Evolutionary conservation across 2,797 vertebrate genomes (phyloP), one percentile per base, ranked within the genome.

Genomic region (Perdix hodgsoniae): DNA sequence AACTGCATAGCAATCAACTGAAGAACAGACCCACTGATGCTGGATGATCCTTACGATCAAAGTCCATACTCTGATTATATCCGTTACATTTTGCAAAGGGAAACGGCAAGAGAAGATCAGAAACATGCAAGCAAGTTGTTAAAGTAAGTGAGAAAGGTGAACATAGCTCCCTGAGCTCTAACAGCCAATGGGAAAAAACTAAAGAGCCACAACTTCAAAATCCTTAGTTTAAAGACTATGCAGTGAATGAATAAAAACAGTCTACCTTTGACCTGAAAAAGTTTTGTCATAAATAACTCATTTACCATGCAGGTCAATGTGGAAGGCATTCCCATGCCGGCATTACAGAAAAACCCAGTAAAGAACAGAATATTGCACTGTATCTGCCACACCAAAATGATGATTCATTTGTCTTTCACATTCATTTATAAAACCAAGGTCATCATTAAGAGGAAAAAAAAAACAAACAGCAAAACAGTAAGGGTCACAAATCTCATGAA

Each of bases 371-470:
- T 24, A 70, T 11, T 59, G 17, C 16, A 0, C 42, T 76, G n/a
- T n/a, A 35, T 35, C 39, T 71, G 18, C 57, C 52, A 73, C 31
- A 1, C 4, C 44, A 85, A 86, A 90, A 90, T n/a, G 23, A 74
- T 71, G 78, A 88, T 71, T 88, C 44, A 76, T 74, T 69, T 65
- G 33, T 90, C 91, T 94, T 59, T 75, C n/a, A 31, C 37, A 69
- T 60, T 56, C n/a, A 54, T 50, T 86, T 77, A 63, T 63, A 85
- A 86, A 74, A 40, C 40, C 73, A 74, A 21, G 22, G 14, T 72
- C 81, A 74, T 27, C 6, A 49, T 54, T 15, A 21, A n/a, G 54
- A 21, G 11, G n/a, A 56, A n/a, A 31, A 54, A 29, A 21, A 94
- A 59, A 27, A 26, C 3, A n/a, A n/a, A 49, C 23, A 52, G 11